Percentiles rank a stretch among this genome's conserved stretches.
Evolutionary conservation across 2,888 invertebrate species (phyloP).

Genomic region (Spodoptera littoralis): DNA sequence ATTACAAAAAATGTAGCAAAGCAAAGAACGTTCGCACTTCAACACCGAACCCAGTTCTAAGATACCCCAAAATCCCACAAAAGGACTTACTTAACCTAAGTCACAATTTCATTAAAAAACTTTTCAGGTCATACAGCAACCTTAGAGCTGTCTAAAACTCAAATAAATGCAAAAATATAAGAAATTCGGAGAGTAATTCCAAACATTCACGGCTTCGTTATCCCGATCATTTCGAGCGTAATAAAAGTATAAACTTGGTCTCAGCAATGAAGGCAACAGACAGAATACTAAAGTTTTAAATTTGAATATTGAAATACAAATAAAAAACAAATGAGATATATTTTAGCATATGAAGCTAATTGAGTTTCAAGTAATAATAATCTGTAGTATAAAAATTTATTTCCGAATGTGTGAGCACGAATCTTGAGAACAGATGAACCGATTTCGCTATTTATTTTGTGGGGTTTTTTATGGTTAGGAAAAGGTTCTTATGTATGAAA

Average conservation of each 20-base stretch:
- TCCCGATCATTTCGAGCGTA: conserved; percentile 39
- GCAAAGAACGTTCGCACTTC: no score
- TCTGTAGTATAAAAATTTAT: no score
- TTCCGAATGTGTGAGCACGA: no score
- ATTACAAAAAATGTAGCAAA: no score
- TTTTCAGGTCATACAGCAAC: conserved; percentile 1
- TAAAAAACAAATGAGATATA: neutral
- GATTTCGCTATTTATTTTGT: no score
- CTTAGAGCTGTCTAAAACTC: conserved; percentile 4
- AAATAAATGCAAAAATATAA: conserved; percentile 11
- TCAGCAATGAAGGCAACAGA: conserved; percentile 20
- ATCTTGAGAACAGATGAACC: no score
- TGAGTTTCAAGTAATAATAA: neutral
- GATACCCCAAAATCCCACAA: no score
- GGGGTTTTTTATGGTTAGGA: no score
- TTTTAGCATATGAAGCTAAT: neutral
- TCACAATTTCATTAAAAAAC: no score
- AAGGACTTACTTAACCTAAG: no score
- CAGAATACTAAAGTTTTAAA: conserved; percentile 19
- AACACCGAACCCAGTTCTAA: no score
- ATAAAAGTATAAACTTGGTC: conserved; percentile 35
- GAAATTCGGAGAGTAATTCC: conserved; percentile 6
- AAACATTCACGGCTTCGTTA: conserved; percentile 41
- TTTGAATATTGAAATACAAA: conserved; percentile 24
- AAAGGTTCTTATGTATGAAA: no score